phyloP scores from a whole-genome alignment of 2,888 invertebrate species.

The Drosophila kuntzei region DNA sequence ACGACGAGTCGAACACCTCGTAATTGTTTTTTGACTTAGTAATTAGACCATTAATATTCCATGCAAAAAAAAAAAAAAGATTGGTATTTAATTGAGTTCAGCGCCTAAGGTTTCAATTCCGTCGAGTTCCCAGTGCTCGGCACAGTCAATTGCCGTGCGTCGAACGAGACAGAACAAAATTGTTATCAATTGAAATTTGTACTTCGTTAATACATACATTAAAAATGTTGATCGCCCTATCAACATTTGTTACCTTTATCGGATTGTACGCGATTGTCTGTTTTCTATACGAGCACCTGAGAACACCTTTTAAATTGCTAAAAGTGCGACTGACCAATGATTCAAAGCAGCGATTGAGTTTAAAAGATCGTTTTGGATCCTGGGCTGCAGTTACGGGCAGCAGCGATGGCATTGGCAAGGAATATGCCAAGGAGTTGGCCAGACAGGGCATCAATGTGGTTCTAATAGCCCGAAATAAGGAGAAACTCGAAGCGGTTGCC shows the following conservation, averaged over 20 bases:
- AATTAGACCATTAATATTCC: constrained; percentile 51
- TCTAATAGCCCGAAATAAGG: constrained; percentile 90
- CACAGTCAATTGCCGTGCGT: constrained; percentile 42
- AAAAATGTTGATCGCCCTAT: constrained; percentile 46
- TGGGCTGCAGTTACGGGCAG: constrained; percentile 96
- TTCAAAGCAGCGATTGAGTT: constrained; percentile 87
- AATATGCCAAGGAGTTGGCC: constrained; percentile 92
- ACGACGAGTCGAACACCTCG: constrained; percentile 17
- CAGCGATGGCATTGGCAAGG: constrained; percentile 95
- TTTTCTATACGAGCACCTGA: constrained; percentile 87
- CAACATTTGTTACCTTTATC: constrained; percentile 85
- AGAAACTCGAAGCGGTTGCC: constrained; percentile 90
- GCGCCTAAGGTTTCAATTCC: background rate
- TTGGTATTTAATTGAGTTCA: constrained; percentile 10
- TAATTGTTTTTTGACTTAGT: constrained; percentile 21
- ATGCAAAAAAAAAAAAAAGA: constrained; percentile 8
- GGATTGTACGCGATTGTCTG: constrained; percentile 87
- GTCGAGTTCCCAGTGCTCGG: background rate
- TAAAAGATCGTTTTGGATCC: constrained; percentile 89
- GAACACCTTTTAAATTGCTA: constrained; percentile 87
- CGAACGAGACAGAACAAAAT: constrained; percentile 21
- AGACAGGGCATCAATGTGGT: constrained; percentile 91
- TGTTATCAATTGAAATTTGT: constrained; percentile 7
- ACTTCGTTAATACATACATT: background rate
- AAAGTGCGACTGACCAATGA: constrained; percentile 84